Conservation (phyloP, 2,797 vertebrate species). For the Channa striata region DNA sequence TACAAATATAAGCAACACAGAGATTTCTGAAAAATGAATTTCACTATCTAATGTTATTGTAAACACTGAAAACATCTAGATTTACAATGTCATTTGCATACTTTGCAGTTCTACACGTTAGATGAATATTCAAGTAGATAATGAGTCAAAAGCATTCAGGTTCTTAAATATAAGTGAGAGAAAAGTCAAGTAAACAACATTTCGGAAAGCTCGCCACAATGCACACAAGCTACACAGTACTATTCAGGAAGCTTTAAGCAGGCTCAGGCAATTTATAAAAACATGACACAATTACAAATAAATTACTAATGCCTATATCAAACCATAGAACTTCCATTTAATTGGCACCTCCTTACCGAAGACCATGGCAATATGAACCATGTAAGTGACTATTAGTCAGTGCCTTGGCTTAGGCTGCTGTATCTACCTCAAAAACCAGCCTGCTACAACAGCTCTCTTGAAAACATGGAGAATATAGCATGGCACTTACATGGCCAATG, state of each 20-base stretch:
- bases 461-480: slow-evolving; percentile 5
- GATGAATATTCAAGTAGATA: slow-evolving; percentile 12
- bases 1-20: not conserved
- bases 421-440: slow-evolving; percentile 53
- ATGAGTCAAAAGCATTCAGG: slow-evolving; percentile 17
- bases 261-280: not conserved
- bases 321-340: slow-evolving; percentile 3
- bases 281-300: not conserved
- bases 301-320: not conserved
- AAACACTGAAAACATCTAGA: slow-evolving; percentile 2
- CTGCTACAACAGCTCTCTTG: slow-evolving; percentile 30
- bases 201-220: not conserved
- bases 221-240: not conserved
- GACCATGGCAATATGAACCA: slow-evolving; percentile 16
- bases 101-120: not conserved
- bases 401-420: slow-evolving; percentile 30
- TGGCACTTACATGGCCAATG: too few relatives aligned
- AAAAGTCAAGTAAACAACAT: slow-evolving; percentile 13
- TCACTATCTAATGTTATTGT: not conserved
- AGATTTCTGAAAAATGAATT: not conserved
- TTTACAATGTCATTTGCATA: not conserved
- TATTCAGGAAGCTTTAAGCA: not conserved
- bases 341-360: slow-evolving; percentile 1
- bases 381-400: slow-evolving; percentile 25
- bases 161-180: not conserved